These are phyloP conservation scores for Parazoanthus swiftii DNA, from an alignment of 92 coral and sea anemone genomes.

Conservation along the genomic window DNA sequence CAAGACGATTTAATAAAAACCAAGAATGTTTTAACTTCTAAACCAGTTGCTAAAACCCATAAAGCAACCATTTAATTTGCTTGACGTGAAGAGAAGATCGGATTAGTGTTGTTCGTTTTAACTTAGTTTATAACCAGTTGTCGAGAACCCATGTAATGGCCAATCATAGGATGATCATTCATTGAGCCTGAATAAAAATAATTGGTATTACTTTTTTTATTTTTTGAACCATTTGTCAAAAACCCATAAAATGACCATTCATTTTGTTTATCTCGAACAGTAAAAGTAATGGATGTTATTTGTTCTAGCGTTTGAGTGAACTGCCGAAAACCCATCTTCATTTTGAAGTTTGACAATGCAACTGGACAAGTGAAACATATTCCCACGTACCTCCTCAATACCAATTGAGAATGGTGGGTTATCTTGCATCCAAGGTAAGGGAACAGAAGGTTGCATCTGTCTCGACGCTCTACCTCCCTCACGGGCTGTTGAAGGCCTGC, in stretches of 20 bases:
- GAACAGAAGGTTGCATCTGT: slow-evolving; percentile 30
- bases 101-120: not conserved
- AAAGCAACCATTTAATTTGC: not conserved
- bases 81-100: not conserved
- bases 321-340: not conserved
- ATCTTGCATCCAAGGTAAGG: slow-evolving; percentile 54
- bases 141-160: not conserved
- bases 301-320: too few species aligned
- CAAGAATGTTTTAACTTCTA: not conserved
- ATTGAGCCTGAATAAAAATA: not conserved
- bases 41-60: not conserved
- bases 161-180: not conserved
- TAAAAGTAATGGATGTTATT: not conserved
- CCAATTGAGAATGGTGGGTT: slow-evolving; percentile 72
- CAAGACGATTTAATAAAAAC: not conserved
- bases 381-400: slow-evolving; percentile 77
- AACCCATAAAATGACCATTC: not conserved
- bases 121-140: not conserved
- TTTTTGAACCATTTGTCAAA: not conserved
- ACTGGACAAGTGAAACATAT: not conserved
- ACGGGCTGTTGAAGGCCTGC: slow-evolving; percentile 58
- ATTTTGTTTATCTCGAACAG: not conserved
- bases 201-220: not conserved
- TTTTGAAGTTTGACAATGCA: slow-evolving; percentile 6
- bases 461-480: slow-evolving; percentile 22